Percentiles rank a stretch among this genome's conserved stretches.
phyloP scores from a whole-genome alignment of 2,113 vertebrate genomes.

The Hirundichthys speculiger region DNA sequence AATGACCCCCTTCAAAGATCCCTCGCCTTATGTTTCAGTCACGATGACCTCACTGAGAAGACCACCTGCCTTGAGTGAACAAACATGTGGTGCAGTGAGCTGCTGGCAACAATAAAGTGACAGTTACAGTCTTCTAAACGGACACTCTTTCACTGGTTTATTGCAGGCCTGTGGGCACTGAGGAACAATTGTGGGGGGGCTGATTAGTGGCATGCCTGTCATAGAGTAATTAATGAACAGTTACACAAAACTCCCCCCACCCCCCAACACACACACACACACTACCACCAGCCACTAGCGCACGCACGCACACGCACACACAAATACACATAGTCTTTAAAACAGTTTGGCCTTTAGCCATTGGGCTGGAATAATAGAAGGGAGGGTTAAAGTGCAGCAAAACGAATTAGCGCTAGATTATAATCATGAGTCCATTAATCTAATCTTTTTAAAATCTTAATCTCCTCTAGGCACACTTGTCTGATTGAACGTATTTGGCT shows the following conservation, averaged over 20 bases:
- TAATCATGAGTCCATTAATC: slow-evolving; percentile 74
- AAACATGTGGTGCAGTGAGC: slow-evolving; percentile 61
- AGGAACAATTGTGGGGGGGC: slow-evolving; percentile 58
- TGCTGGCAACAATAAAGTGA: slow-evolving; percentile 60
- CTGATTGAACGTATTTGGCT: slow-evolving; percentile 60
- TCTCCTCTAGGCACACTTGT: slow-evolving; percentile 66
- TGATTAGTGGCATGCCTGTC: slow-evolving; percentile 55
- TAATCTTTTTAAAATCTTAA: slow-evolving; percentile 70
- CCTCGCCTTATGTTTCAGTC: slow-evolving; percentile 57
- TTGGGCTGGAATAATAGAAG: slow-evolving; percentile 2
- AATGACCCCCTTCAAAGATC: slow-evolving; percentile 37
- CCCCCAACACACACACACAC: slow-evolving; percentile 20
- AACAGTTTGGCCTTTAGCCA: slow-evolving; percentile 47
- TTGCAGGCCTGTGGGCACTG: slow-evolving; percentile 34
- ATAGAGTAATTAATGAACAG: slow-evolving; percentile 58
- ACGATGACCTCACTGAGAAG: slow-evolving; percentile 64
- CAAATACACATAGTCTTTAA: slow-evolving; percentile 19
- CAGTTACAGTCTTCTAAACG: slow-evolving; percentile 67
- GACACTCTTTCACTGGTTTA: slow-evolving; percentile 24
- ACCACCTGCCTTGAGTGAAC: slow-evolving; percentile 70
- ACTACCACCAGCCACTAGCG: too few relatives aligned
- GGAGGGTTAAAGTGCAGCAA: slow-evolving; percentile 52
- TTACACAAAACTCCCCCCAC: slow-evolving; percentile 53
- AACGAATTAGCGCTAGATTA: slow-evolving; percentile 74
- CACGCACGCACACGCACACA: slow-evolving; percentile 38